Conservation (phyloP, 2,888 invertebrate species). For the Ophonus ardosiacus region DNA sequence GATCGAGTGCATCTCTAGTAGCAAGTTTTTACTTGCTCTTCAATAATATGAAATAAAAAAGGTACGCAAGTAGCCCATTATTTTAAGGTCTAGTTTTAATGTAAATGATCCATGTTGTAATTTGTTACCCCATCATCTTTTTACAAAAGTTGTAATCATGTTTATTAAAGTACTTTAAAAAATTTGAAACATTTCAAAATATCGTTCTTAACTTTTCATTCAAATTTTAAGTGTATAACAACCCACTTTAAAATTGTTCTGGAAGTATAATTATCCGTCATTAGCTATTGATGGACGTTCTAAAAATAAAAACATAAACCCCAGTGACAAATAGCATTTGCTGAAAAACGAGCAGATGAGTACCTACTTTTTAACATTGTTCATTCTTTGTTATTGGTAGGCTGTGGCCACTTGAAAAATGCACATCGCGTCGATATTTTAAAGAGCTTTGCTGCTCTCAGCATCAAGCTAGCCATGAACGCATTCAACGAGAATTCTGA, state of each 20-base stretch:
- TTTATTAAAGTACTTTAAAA: too few species aligned
- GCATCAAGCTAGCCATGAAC: neutral
- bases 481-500: slow-evolving; percentile 28
- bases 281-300: neutral
- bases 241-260: neutral
- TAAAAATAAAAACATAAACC: slow-evolving; percentile 23
- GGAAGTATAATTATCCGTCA: neutral
- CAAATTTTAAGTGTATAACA: neutral
- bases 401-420: slow-evolving; percentile 34
- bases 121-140: too few species aligned
- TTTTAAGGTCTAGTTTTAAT: too few species aligned
- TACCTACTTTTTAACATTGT: neutral
- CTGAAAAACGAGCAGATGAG: neutral
- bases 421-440: slow-evolving; percentile 45
- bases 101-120: too few species aligned
- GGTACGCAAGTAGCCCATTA: too few species aligned
- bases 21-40: too few species aligned
- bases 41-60: too few species aligned
- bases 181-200: too few species aligned
- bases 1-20: too few species aligned
- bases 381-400: slow-evolving; percentile 45
- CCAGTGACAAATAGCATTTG: slow-evolving; percentile 13
- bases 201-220: too few species aligned
- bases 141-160: too few species aligned
- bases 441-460: slow-evolving; percentile 10